These are phyloP conservation scores for Anticlea derivata DNA, from an alignment of 2,888 invertebrate genomes.

Conservation along the genomic window DNA sequence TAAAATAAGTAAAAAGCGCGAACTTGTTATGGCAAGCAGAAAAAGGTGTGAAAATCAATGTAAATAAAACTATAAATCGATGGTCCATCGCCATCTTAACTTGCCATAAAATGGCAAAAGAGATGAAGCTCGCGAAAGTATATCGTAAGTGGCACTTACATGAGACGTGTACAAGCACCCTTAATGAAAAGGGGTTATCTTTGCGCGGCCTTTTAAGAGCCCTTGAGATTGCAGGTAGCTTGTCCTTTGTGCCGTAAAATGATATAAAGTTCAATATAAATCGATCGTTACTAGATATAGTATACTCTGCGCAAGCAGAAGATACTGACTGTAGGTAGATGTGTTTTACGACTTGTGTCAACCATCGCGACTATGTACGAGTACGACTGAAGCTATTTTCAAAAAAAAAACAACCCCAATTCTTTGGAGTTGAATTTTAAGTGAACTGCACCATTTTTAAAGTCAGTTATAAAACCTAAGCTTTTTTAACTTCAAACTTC, in stretches of 20 bases:
- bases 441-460: too few relatives aligned
- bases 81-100: conserved; percentile 22
- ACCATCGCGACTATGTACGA: too few relatives aligned
- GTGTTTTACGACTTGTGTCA: too few relatives aligned
- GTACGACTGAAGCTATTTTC: too few relatives aligned
- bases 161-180: conserved; percentile 44
- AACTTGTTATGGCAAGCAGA: too few relatives aligned
- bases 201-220: conserved; percentile 39
- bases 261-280: conserved; percentile 23
- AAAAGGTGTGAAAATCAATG: too few relatives aligned
- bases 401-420: too few relatives aligned
- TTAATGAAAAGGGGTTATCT: conserved; percentile 62
- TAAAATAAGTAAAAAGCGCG: too few relatives aligned
- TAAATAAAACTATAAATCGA: neutral
- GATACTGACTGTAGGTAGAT: too few relatives aligned
- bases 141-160: conserved; percentile 41
- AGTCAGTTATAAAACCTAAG: too few relatives aligned
- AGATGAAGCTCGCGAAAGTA: conserved; percentile 39
- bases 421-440: too few relatives aligned
- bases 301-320: neutral
- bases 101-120: conserved; percentile 39
- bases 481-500: too few relatives aligned
- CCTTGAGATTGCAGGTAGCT: conserved; percentile 46
- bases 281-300: neutral
- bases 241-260: conserved; percentile 30